Evolutionary conservation across 2,888 invertebrate species (phyloP).

Genomic region (Dolichomitus sp.): DNA sequence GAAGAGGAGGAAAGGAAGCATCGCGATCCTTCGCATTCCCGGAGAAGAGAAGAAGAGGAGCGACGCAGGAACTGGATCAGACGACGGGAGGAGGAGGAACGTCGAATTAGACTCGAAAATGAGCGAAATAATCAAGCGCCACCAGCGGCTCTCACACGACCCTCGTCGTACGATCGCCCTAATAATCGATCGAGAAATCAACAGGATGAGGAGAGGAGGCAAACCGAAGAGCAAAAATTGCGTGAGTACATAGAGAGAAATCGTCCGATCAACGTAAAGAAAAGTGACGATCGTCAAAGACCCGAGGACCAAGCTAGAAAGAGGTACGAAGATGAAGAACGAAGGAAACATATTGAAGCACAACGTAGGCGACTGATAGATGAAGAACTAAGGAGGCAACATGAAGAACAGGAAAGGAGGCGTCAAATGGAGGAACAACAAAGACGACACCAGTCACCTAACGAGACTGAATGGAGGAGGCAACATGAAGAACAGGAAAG

Average conservation of each 20-base stretch:
- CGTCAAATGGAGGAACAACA: constrained; percentile 22
- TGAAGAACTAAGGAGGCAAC: not conserved
- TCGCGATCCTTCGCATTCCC: constrained; percentile 19
- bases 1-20: constrained; percentile 37
- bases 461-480: constrained; percentile 39
- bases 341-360: constrained; percentile 32
- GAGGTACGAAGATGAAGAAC: constrained; percentile 32
- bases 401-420: constrained; percentile 25
- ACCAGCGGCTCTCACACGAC: constrained; percentile 54
- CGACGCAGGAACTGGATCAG: constrained; percentile 64
- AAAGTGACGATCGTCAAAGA: constrained; percentile 5
- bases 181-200: constrained; percentile 25
- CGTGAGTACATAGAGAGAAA: constrained; percentile 74
- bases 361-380: constrained; percentile 21
- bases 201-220: constrained; percentile 26
- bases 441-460: not conserved
- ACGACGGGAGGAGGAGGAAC: constrained; percentile 60
- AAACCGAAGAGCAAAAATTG: constrained; percentile 56
- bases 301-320: constrained; percentile 36
- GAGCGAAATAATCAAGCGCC: constrained; percentile 41
- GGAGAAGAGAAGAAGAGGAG: constrained; percentile 32
- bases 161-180: constrained; percentile 36
- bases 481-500: constrained; percentile 31
- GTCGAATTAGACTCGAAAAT: constrained; percentile 49
- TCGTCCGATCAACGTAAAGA: constrained; percentile 70